Evolutionary conservation across 2,888 invertebrate species (phyloP), one percentile per base, ranked within the genome.

Genomic region (Kuschelorhynchus macadamiae): DNA sequence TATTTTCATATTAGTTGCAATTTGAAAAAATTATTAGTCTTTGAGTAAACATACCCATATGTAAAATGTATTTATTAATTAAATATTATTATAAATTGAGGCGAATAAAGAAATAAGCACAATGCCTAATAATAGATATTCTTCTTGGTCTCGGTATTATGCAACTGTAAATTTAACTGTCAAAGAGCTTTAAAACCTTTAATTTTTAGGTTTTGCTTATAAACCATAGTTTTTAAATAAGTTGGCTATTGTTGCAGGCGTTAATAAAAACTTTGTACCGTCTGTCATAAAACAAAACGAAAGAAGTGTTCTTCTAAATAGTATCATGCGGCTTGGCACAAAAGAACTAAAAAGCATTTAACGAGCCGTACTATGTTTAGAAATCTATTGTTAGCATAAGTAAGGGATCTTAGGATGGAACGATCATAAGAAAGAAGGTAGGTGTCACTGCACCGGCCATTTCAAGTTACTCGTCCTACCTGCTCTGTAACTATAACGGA

Each of bases 321-420:
- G 67, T 61, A 42, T 41, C 55, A 50, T 33, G 68, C 68, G 32
- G 57, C 47, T 59, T 30, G 20, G 46, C 16, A 64, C 64, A 64
- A 69, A 69, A 65, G 64, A 60, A 69, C 50, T 42, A 55, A 64
- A 69, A 67, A 50, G 56, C 61, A 50, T 61, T 67, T 67, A 67
- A 67, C 67, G 64, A 65, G 52, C 9, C 69, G 60, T 49, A 69
- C 69, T 69, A 69, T 60, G 52, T 64, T 65, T 69, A 69, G 69
- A 68, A 49, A 53, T 64, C 69, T 69, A 69, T 69, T 69, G 69
- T 69, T 64, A 55, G 69, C 21, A 42, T 42, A 17, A 49, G 33
- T 49, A 50, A 52, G 52, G 65, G 47, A 60, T 18, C 41, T 14
- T 14, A 30, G 25, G 21, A 52, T 30, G 49, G 32, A 53, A 49